Evolutionary conservation across 1,140 invertebrate species (phyloP).

Genomic region (Agrypnia vestita): DNA sequence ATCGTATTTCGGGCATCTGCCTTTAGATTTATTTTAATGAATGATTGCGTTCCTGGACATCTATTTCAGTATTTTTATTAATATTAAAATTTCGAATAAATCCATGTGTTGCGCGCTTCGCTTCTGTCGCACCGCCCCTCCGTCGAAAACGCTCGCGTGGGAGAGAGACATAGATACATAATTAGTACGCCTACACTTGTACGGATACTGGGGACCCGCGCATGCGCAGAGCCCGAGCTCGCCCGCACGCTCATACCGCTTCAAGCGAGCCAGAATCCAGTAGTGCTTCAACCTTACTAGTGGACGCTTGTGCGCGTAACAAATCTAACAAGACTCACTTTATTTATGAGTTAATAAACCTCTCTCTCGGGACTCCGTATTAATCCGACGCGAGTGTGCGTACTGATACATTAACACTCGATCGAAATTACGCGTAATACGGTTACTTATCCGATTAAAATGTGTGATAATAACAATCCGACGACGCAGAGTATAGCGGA

Average conservation of each 20-base stretch:
- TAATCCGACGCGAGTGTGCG: constrained; percentile 46
- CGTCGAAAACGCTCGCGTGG: background rate
- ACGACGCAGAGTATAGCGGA: constrained; percentile 97
- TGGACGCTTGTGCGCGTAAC: constrained; percentile 73
- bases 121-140: constrained; percentile 33
- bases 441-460: constrained; percentile 74
- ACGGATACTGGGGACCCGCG: constrained; percentile 22
- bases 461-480: constrained; percentile 82
- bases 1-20: constrained; percentile 30
- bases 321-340: constrained; percentile 72
- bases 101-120: constrained; percentile 48
- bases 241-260: constrained; percentile 25
- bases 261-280: constrained; percentile 61
- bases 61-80: constrained; percentile 58
- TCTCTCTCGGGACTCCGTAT: constrained; percentile 36
- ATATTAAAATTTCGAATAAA: constrained; percentile 52
- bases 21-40: constrained; percentile 53
- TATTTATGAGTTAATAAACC: constrained; percentile 51
- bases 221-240: constrained; percentile 24
- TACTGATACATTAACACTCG: constrained; percentile 49
- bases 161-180: constrained; percentile 52
- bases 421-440: constrained; percentile 64
- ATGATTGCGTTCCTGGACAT: constrained; percentile 57
- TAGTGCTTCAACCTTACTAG: constrained; percentile 72
- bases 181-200: constrained; percentile 46